phyloP scores from a whole-genome alignment of 1,140 invertebrate genomes.

The Diploscapter pachys region DNA sequence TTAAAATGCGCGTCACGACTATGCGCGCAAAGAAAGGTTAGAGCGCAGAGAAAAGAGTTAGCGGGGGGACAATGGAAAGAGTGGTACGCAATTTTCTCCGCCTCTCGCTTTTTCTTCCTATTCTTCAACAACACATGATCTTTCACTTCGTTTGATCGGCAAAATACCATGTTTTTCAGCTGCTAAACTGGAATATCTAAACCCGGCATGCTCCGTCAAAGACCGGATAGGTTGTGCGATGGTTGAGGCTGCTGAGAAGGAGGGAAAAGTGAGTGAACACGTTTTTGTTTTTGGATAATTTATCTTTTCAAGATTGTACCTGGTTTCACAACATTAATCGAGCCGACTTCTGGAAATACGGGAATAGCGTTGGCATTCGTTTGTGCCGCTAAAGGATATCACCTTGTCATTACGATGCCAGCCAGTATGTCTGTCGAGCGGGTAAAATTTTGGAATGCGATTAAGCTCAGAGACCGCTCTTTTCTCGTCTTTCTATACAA shows the following conservation, averaged over 20 bases:
- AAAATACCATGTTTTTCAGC: constrained; percentile 32
- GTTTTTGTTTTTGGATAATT: not conserved
- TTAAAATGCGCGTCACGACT: no score
- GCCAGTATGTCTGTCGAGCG: constrained; percentile 59
- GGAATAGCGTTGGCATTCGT: constrained; percentile 59
- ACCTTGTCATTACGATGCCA: constrained; percentile 61
- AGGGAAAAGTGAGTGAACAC: constrained; percentile 48
- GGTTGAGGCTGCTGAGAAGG: constrained; percentile 58
- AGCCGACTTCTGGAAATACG: constrained; percentile 61
- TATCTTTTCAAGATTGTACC: constrained; percentile 39
- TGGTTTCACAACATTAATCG: constrained; percentile 56
- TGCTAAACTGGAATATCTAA: constrained; percentile 53
- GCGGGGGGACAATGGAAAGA: no score
- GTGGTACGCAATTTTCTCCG: no score
- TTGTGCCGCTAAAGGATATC: constrained; percentile 59
- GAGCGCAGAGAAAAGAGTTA: no score
- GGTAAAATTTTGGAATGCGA: constrained; percentile 17
- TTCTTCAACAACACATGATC: no score
- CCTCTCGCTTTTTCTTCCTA: no score
- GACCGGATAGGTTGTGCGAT: constrained; percentile 57
- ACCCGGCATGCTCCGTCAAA: constrained; percentile 55
- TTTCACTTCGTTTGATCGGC: no score
- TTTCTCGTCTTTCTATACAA: not conserved
- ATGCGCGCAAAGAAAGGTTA: no score
- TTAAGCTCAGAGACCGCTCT: no score